Evolutionary conservation across 2,888 invertebrate species (phyloP).

Genomic region (Caenorhabditis sp.): DNA sequence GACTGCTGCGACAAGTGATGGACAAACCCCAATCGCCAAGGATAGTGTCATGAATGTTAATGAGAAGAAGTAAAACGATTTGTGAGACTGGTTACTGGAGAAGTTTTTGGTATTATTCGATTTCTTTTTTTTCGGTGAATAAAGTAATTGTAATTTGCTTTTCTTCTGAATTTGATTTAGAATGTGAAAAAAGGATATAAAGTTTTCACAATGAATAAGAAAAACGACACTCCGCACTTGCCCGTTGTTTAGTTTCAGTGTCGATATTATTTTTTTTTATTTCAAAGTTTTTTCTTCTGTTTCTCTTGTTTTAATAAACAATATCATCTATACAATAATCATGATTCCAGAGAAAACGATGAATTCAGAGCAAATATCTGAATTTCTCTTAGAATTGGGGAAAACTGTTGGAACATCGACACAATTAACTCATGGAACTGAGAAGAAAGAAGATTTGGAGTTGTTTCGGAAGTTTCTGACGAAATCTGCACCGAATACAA

Average conservation of each 20-base stretch:
- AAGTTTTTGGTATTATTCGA: not conserved
- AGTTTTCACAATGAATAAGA: not conserved
- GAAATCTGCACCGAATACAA: slow-evolving; percentile 44
- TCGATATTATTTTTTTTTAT: not conserved
- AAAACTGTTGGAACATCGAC: slow-evolving; percentile 4
- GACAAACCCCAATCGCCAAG: not conserved
- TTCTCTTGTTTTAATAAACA: not conserved
- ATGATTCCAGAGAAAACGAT: slow-evolving; percentile 21
- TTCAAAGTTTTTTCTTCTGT: not conserved
- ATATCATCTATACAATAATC: not conserved
- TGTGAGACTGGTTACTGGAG: not conserved
- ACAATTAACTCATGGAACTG: not conserved
- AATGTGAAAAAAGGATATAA: not conserved
- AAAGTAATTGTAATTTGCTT: not conserved
- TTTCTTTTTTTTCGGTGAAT: not conserved
- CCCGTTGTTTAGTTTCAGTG: not conserved
- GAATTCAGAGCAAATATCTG: slow-evolving; percentile 59
- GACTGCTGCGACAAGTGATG: not conserved
- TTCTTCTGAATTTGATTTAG: not conserved
- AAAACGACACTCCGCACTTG: not conserved
- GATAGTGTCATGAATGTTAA: not conserved
- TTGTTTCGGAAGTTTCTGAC: slow-evolving; percentile 31
- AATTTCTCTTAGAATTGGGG: slow-evolving; percentile 52
- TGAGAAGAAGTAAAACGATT: not conserved
- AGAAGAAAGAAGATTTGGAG: slow-evolving; percentile 10